Conservation (phyloP, 2,888 invertebrate genomes). For the Subacronicta megacephala region DNA sequence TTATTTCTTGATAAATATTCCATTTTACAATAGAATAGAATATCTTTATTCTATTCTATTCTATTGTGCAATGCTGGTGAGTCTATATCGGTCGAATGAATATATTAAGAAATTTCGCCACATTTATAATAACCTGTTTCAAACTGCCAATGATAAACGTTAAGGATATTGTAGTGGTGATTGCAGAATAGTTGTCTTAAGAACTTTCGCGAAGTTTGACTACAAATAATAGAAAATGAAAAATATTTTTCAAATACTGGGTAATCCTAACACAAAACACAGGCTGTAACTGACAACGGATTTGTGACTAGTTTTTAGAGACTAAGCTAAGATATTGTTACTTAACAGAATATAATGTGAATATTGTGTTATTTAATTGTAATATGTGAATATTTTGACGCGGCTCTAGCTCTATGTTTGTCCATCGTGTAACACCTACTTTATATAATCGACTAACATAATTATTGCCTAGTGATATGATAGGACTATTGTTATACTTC, state of each 20-base stretch:
- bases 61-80: too few relatives aligned
- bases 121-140: conserved; percentile 46
- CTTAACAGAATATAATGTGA: conserved; percentile 81
- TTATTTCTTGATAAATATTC: conserved; percentile 22
- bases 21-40: too few relatives aligned
- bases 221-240: conserved; percentile 42
- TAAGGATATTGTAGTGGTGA: conserved; percentile 47
- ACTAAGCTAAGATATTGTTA: conserved; percentile 80
- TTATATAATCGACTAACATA: conserved; percentile 62
- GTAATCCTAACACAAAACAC: conserved; percentile 74
- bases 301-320: conserved; percentile 82
- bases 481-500: conserved; percentile 56
- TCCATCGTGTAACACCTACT: conserved; percentile 64
- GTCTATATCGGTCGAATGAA: too few relatives aligned
- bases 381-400: conserved; percentile 79
- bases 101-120: conserved; percentile 38
- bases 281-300: conserved; percentile 88
- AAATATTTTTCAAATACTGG: conserved; percentile 57
- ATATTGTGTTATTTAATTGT: conserved; percentile 83
- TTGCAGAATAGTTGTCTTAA: conserved; percentile 37
- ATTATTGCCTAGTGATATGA: conserved; percentile 67
- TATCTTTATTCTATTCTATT: too few relatives aligned
- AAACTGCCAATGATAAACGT: conserved; percentile 63
- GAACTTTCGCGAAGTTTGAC: conserved; percentile 38
- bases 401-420: conserved; percentile 67